A percentile compares a stretch with the other conserved stretches of the same genome.
These are phyloP conservation scores for Platysteira castanea DNA, from an alignment of 2,113 vertebrate genomes.

Conservation along the genomic window DNA sequence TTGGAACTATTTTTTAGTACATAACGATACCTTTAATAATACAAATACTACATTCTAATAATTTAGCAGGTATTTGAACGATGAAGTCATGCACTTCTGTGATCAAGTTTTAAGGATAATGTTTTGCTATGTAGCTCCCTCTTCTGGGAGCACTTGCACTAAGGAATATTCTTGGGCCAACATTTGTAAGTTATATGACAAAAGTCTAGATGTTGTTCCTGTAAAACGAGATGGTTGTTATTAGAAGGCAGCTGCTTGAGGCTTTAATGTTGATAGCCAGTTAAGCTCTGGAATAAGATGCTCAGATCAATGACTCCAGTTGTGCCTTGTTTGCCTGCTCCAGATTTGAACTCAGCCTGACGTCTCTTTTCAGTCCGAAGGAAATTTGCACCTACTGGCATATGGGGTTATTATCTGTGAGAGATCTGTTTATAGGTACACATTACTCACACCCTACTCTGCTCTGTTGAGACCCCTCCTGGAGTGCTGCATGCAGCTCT, in stretches of 20 bases:
- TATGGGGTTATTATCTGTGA: background rate
- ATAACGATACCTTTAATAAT: background rate
- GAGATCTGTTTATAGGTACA: background rate
- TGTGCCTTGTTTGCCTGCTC: background rate
- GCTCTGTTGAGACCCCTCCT: background rate
- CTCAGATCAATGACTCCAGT: background rate
- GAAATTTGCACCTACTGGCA: background rate
- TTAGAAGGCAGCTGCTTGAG: background rate
- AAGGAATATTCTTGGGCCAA: background rate
- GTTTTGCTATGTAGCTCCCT: slow-evolving; percentile 43
- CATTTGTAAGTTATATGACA: background rate
- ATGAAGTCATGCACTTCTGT: background rate
- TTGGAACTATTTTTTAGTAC: background rate
- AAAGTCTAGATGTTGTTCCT: background rate
- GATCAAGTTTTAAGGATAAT: background rate
- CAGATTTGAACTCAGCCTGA: background rate
- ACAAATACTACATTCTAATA: background rate
- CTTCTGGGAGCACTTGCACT: slow-evolving; percentile 22
- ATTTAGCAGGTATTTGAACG: background rate
- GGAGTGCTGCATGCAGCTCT: background rate
- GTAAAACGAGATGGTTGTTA: background rate
- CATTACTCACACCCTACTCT: background rate
- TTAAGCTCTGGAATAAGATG: background rate
- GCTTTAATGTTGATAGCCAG: background rate
- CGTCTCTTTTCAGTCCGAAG: background rate